Conservation (phyloP, 1,140 invertebrate genomes). For the Trichogramma pretiosum region DNA sequence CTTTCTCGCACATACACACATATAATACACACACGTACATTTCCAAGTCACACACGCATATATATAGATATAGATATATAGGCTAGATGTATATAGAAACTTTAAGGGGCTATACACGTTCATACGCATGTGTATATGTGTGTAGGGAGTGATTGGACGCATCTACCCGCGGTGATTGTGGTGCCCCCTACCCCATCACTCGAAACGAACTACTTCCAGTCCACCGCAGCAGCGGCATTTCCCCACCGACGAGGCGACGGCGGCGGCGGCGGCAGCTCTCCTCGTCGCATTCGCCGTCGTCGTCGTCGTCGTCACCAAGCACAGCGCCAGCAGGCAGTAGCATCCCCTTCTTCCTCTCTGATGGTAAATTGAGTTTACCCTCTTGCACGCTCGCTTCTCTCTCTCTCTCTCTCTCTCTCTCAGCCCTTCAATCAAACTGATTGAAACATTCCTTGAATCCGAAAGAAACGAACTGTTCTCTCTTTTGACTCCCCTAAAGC, state of each 20-base stretch:
- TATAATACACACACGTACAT: not conserved
- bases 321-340: too few relatives aligned
- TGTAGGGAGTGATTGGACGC: constrained; percentile 57
- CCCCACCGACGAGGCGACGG: too few relatives aligned
- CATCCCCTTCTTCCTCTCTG: constrained; percentile 8
- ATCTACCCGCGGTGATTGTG: constrained; percentile 59
- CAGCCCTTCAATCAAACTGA: constrained; percentile 50
- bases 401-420: too few relatives aligned
- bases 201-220: constrained; percentile 20
- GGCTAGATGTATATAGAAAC: too few relatives aligned
- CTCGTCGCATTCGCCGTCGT: constrained; percentile 13
- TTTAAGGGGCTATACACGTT: too few relatives aligned
- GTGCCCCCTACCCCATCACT: constrained; percentile 45
- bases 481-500: constrained; percentile 4
- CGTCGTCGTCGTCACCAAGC: constrained; percentile 5
- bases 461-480: constrained; percentile 44
- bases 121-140: too few relatives aligned
- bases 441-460: constrained; percentile 50
- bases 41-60: not conserved
- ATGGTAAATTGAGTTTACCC: constrained; percentile 48
- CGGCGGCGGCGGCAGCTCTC: constrained; percentile 14
- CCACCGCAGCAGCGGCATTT: constrained; percentile 24
- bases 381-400: constrained; percentile 35
- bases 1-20: constrained; percentile 6
- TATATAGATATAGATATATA: not conserved